Evolutionary conservation across 2,113 vertebrate species (phyloP), one percentile per base, ranked within the genome.

Genomic region (Garra rufa): DNA sequence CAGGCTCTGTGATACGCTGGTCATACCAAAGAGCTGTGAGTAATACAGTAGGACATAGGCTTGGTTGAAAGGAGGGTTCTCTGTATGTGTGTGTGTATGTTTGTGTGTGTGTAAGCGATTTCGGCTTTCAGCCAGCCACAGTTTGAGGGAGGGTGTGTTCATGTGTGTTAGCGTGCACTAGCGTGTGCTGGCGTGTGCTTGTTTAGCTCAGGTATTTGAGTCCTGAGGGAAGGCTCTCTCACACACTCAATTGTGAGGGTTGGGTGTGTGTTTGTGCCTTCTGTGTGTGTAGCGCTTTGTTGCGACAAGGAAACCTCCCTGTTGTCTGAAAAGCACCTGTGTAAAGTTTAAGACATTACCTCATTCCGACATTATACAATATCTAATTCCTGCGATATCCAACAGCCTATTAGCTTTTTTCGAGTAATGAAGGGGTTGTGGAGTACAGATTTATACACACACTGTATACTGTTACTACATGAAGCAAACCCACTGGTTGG

Each of bases 181-280:
- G 91, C 90, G 92, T 93, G 93, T 91, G 92, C 90, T 90, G 92
- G 91, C 91, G 90, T 89, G 92, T 94, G 94, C 92, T 93, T 73
- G 88, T 89, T 88, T 91, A 86, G 90, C 91, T 92, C 92, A 93
- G 93, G 93, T 95, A 94, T 95, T 90, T 89, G 91, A 89, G 90
- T 92, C 94, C 88, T 61, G 88, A 89, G 93, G 94, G 86, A 91
- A 94, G 89, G 86, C 86, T 89, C 86, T 89, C 86, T 87, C 26
- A 82, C 76, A 46, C 57, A 59, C 77, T 81, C 21, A 77, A 83
- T 83, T 81, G 41, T 75, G 52, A 83, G 78, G 85, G 46, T 21
- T 80, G 78, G 67, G 84, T 48, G 81, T 84, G 78, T 81, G 73
- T 84, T 85, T 81, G 83, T 79, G 83, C 69, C 30, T 80, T 67